Conservation (phyloP, 2,888 invertebrate species). For the Rhagonycha fulva region DNA sequence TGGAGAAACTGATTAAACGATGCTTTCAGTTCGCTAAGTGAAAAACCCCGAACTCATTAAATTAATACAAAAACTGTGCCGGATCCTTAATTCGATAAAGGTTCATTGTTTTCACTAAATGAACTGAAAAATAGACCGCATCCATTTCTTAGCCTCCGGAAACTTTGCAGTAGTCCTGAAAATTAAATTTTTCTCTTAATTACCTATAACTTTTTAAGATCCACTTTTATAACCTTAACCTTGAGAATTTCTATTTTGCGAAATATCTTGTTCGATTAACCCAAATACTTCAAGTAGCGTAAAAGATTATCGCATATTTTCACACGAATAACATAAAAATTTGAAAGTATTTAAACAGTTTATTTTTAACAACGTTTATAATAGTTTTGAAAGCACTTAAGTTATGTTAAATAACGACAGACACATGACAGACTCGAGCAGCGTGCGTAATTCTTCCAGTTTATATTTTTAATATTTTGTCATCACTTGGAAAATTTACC, state of each 20-base stretch:
- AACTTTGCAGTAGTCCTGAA: background rate
- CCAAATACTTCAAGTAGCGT: background rate
- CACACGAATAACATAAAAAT: background rate
- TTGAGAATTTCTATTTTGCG: background rate
- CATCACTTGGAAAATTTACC: background rate
- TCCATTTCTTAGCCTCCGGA: background rate
- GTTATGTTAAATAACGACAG: background rate
- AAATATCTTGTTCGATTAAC: background rate
- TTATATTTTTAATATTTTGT: background rate
- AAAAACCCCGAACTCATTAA: background rate
- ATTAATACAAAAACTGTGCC: background rate
- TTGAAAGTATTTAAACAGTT: background rate
- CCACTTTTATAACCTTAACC: background rate
- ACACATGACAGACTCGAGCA: background rate
- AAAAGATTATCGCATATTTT: background rate
- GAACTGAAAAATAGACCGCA: background rate
- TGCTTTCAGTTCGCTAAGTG: background rate
- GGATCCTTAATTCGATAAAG: background rate
- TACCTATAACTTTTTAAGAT: background rate
- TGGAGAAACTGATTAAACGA: background rate
- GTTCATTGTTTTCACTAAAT: background rate
- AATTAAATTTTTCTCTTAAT: background rate
- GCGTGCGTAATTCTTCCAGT: background rate
- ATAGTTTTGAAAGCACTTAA: conserved; percentile 1
- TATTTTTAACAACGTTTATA: conserved; percentile 1